Evolutionary conservation across 2,888 invertebrate genomes (phyloP), one percentile per base, ranked within the genome.

Genomic region (Polyommatus iphigenia): DNA sequence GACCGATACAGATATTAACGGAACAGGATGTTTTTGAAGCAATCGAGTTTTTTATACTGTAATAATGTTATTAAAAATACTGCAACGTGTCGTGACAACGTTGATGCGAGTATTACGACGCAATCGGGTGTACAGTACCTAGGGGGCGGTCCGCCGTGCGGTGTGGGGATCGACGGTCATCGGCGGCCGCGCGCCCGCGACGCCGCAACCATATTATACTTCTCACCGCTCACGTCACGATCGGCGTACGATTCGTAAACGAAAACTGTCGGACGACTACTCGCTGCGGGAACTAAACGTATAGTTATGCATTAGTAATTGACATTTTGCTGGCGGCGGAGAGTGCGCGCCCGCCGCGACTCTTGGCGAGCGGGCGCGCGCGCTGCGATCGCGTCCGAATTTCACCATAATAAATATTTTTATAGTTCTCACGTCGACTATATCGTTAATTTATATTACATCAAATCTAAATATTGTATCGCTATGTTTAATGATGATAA

Each of bases 171-270:
- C 82, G 81, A 87, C 87, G 85, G 86, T 82, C 85, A 82, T 82
- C 80, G 82, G 82, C 77, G 71, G 71, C 79, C 29, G 73, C 59
- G 71, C 32, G 57, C 46, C 59, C 59, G 41, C 59, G 71, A 78
- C 77, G 75, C 75, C 88, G 86, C 87, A 91, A 92, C 92, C 87
- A 93, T 93, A 93, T 93, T 92, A 93, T 93, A 93, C 91, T 91
- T 91, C 91, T 90, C 91, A 90, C 88, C 81, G 82, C 80, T 82
- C 82, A 84, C 79, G 83, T 54, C 75, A 67, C 50, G 24, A 75
- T 50, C 75, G 54, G 72, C 72, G 72, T 72, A 29, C 46, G 73
- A 41, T 41, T 73, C 73, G 75, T 75, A 75, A 75, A 75, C 54
- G 75, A 75, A 75, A 75, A 50, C 54, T 75, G 29, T 75, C 54